Conservation (phyloP, 2,797 vertebrate species). For the Chanos chanos region DNA sequence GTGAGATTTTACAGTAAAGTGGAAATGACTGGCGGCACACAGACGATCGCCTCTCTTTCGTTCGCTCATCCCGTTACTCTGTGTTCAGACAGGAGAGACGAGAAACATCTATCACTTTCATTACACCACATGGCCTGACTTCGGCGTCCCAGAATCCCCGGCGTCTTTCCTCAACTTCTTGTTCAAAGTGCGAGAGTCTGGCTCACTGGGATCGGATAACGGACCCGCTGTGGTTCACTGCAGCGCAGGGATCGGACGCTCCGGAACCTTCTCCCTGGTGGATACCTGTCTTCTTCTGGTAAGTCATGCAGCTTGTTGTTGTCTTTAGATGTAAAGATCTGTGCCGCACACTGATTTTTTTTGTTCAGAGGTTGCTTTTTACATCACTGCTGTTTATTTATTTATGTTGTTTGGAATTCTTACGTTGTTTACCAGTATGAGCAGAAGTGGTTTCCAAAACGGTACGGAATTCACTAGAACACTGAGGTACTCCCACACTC, state of each 20-base stretch:
- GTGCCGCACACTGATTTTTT: no score
- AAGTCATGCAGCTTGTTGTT: no score
- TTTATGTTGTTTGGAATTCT: no score
- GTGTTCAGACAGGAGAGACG: conserved; percentile 82
- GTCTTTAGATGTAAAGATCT: no score
- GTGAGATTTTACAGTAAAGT: no score
- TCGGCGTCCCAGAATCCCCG: conserved; percentile 94
- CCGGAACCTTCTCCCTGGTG: conserved; percentile 94
- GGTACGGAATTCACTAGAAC: no score
- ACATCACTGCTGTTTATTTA: no score
- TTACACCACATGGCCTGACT: conserved; percentile 99
- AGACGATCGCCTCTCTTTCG: background rate
- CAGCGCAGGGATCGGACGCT: conserved; percentile 94
- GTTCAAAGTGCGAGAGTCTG: conserved; percentile 92
- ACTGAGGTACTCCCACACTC: no score
- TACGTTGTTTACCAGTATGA: no score
- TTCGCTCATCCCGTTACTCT: conserved; percentile 38
- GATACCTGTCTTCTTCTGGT: conserved; percentile 95
- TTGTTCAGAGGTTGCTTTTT: no score
- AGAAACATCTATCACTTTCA: conserved; percentile 95
- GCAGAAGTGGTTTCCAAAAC: no score
- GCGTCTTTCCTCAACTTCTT: conserved; percentile 98
- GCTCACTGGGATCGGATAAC: conserved; percentile 74
- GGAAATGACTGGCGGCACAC: no score
- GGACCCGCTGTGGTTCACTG: conserved; percentile 94